Conservation (phyloP, 2,888 invertebrate species). For the Hypolimnas misippus region DNA sequence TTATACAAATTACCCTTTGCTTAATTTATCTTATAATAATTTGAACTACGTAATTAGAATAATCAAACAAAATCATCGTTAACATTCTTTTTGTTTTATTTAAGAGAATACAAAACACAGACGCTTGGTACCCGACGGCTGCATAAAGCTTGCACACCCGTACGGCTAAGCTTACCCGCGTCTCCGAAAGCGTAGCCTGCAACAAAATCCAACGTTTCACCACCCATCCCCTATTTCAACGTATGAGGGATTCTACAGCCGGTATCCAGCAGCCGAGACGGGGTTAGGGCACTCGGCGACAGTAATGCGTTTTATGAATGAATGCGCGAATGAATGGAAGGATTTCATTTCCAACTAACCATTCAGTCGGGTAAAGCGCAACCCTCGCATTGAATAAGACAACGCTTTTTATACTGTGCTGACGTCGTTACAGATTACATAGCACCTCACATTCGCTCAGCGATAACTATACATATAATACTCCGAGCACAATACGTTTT, state of each 20-base stretch:
- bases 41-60: background rate
- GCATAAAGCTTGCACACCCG: conserved; percentile 61
- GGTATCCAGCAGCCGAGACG: conserved; percentile 65
- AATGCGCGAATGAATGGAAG: conserved; percentile 76
- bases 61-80: background rate
- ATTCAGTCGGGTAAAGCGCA: conserved; percentile 65
- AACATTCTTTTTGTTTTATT: background rate
- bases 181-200: conserved; percentile 65
- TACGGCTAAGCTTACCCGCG: conserved; percentile 60
- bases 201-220: conserved; percentile 72
- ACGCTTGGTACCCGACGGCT: conserved; percentile 53
- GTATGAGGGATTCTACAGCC: conserved; percentile 63
- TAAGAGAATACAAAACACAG: conserved; percentile 57
- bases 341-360: conserved; percentile 74
- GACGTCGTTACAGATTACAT: conserved; percentile 28
- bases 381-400: conserved; percentile 43
- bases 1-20: no score
- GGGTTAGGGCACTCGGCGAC: conserved; percentile 59
- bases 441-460: conserved; percentile 43
- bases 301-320: conserved; percentile 80
- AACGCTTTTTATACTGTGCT: conserved; percentile 38
- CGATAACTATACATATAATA: conserved; percentile 49
- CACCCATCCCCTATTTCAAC: conserved; percentile 67
- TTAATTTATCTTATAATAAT: background rate
- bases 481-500: conserved; percentile 42